Base-by-base conservation (phyloP, 2,888 invertebrate species). In the Cheilosia vernalis region DNA sequence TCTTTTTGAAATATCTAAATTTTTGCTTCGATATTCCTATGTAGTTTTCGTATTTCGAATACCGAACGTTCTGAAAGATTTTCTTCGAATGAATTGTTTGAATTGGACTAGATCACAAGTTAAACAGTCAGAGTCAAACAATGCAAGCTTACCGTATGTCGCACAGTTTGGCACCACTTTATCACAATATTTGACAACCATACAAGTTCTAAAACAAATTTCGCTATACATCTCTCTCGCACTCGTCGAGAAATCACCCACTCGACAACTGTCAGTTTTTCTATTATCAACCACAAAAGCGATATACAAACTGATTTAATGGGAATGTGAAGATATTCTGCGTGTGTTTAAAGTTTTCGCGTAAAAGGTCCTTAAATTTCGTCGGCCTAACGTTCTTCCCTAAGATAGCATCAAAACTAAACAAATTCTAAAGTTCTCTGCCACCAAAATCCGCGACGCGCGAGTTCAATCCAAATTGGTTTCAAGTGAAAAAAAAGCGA, bases 271-370 rank as follows among this genome's bases (percentile, higher is more conserved):
- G 84, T 84, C 84, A 84, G 47, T 64, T 76, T 69, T 66, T 56
- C 42, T 74, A 51, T 80, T 76, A 80, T 84, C 80, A 84, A 76
- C 73, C 27, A 84, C 79, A 84, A 79, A 78, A 67, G 63, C 73
- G 79, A 84, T 67, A 61, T 64, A 47, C 19, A 79, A 78, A 78
- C 63, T 63, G 63, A 37, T 30, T 49, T 13, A 37, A 24, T 58
- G 58, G 64, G 64, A 79, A 79, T 79, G 58, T 19, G 49, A 51
- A 77, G 37, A 69, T 66, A 69, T 73, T 55, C 66, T 53, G 64
- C 30, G 72, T 55, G 70, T 64, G 40, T 61, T 72, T 33, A 15
- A 60, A 40, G 30, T 24, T 66, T 82, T 78, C 63, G 53, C 64
- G 47, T 40, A 63, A 70, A 67, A 27, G 6, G 9, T 55, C 53